These are phyloP conservation scores for Helicoverpa zea DNA, from an alignment of 1,140 invertebrate genomes.

Conservation along the genomic window DNA sequence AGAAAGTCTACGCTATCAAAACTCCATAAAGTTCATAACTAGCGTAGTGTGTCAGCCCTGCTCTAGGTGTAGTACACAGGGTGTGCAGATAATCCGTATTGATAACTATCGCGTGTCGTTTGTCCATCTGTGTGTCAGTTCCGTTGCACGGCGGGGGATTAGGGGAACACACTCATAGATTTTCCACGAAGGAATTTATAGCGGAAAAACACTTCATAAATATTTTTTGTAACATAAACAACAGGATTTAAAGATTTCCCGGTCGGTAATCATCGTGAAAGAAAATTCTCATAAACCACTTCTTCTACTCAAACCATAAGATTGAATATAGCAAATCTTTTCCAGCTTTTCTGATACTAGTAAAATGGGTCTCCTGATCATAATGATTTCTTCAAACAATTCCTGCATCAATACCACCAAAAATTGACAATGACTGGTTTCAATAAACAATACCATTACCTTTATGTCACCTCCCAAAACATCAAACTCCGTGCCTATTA, in stretches of 20 bases:
- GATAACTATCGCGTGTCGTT: conserved; percentile 63
- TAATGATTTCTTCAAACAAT: too few species aligned
- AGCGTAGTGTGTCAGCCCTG: conserved; percentile 18
- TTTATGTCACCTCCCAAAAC: too few species aligned
- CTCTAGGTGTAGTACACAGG: conserved; percentile 57
- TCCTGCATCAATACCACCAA: too few species aligned
- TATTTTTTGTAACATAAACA: conserved; percentile 16
- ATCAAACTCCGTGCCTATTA: too few species aligned
- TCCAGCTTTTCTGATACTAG: too few species aligned
- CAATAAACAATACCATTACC: too few species aligned
- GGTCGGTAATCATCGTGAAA: background rate
- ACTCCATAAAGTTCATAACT: too few species aligned
- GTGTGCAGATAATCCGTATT: conserved; percentile 73
- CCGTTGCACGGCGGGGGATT: conserved; percentile 65
- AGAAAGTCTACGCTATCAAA: too few species aligned
- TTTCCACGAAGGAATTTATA: conserved; percentile 28
- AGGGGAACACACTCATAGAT: conserved; percentile 15
- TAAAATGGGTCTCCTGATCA: too few species aligned
- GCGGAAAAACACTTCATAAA: conserved; percentile 34
- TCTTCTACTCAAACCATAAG: too few species aligned
- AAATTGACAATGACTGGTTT: too few species aligned
- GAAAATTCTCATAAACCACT: background rate
- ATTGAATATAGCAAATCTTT: too few species aligned
- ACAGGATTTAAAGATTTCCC: background rate
- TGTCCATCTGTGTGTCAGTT: conserved; percentile 67